phyloP scores from a whole-genome alignment of 2,113 vertebrate species.

The Felis chaus region DNA sequence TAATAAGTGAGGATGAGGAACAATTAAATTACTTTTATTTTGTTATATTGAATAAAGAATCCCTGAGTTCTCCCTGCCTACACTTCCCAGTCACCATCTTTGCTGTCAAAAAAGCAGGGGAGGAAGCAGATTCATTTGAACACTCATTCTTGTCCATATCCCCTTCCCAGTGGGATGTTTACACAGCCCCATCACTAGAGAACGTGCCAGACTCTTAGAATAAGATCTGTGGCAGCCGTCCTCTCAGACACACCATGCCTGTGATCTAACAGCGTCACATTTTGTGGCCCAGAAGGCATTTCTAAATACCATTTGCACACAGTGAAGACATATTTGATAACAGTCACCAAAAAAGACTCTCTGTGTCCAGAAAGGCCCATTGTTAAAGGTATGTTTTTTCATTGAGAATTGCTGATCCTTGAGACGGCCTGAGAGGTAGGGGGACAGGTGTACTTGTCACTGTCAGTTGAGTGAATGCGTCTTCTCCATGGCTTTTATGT shows the following conservation, averaged over 20 bases:
- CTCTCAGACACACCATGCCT: neutral
- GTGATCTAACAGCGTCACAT: neutral
- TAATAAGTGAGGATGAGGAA: neutral
- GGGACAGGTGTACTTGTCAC: neutral
- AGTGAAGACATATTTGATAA: neutral
- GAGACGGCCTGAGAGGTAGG: neutral
- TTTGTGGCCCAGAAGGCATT: neutral
- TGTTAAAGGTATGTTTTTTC: slow-evolving; percentile 22
- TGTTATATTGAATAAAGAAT: neutral
- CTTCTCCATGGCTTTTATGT: neutral
- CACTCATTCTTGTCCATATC: neutral
- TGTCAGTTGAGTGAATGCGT: neutral
- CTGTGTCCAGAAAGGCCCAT: neutral
- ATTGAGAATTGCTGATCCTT: slow-evolving; percentile 21
- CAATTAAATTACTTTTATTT: neutral
- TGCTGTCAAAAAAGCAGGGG: neutral
- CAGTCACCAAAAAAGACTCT: neutral
- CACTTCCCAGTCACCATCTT: no score
- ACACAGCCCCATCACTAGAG: rapidly evolving
- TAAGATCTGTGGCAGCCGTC: neutral
- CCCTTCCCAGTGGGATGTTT: neutral
- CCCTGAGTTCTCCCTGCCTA: neutral
- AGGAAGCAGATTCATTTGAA: neutral
- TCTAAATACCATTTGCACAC: neutral
- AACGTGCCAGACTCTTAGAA: neutral